Evolutionary conservation across 2,797 vertebrate genomes (phyloP).

Genomic region (Neosalanx taihuensis): DNA sequence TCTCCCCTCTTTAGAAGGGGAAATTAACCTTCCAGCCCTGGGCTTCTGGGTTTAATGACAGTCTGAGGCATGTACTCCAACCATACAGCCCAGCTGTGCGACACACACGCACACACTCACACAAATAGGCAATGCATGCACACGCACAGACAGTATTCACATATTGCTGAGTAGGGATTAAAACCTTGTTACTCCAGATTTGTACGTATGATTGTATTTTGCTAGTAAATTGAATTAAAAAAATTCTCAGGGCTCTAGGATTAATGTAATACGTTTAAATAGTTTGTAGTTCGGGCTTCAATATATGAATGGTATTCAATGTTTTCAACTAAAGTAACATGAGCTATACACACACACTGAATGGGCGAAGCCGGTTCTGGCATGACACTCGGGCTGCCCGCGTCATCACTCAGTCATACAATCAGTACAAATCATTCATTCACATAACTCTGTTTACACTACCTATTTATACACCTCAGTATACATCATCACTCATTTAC

Average conservation of each 20-base stretch:
- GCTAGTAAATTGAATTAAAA: background rate
- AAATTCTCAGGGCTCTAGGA: background rate
- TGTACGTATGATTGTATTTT: background rate
- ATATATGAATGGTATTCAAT: too few species aligned
- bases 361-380: too few species aligned
- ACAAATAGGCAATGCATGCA: background rate
- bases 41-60: conserved; percentile 72
- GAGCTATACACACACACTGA: too few species aligned
- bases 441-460: too few species aligned
- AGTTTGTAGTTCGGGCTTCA: too few species aligned
- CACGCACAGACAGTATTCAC: background rate
- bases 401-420: too few species aligned
- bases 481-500: too few species aligned
- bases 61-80: conserved; percentile 59
- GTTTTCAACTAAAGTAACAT: too few species aligned
- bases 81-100: conserved; percentile 68
- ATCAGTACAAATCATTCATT: too few species aligned
- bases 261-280: too few species aligned
- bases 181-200: background rate
- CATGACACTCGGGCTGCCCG: too few species aligned
- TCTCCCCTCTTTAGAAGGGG: conserved; percentile 51
- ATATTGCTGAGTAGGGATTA: background rate
- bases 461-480: too few species aligned
- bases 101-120: conserved; percentile 17
- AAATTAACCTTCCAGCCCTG: conserved; percentile 70